Evolutionary conservation across 2,797 vertebrate genomes (phyloP).

Genomic region (Leuciscus waleckii): DNA sequence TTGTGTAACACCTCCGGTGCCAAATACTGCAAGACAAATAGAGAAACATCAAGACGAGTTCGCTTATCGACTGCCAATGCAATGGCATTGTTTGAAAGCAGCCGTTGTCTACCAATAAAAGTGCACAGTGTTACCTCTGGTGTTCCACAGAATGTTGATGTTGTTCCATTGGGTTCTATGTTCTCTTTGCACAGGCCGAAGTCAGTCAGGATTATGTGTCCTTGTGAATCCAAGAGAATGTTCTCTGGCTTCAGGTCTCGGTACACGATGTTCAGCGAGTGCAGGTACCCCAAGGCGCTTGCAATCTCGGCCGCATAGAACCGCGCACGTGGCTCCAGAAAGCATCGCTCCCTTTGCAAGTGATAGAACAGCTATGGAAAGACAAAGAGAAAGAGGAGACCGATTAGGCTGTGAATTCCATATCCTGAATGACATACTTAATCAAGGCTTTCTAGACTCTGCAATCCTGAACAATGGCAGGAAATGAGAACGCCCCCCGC

Average conservation of each 20-base stretch:
- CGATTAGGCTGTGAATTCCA: conserved; percentile 62
- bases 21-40: conserved; percentile 84
- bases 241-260: conserved; percentile 98
- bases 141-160: conserved; percentile 97
- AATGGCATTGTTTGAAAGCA: background rate
- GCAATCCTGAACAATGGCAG: conserved; percentile 83
- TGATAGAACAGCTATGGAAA: conserved; percentile 94
- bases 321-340: conserved; percentile 94
- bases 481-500: conserved; percentile 79
- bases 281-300: conserved; percentile 96
- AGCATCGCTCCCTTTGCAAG: conserved; percentile 96
- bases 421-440: conserved; percentile 77
- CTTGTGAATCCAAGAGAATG: conserved; percentile 96
- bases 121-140: conserved; percentile 85
- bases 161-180: conserved; percentile 96
- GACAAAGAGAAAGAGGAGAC: conserved; percentile 58
- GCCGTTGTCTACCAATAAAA: background rate
- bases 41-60: background rate
- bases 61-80: background rate
- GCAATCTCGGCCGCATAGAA: conserved; percentile 98
- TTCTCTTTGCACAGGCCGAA: conserved; percentile 99
- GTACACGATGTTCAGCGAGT: conserved; percentile 98
- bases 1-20: conserved; percentile 98
- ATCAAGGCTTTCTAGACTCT: conserved; percentile 81
- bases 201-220: conserved; percentile 97